Percentiles rank a stretch among this genome's conserved stretches.
Evolutionary conservation across 2,113 vertebrate genomes (phyloP).

Genomic region (Cephalopterus ornatus): DNA sequence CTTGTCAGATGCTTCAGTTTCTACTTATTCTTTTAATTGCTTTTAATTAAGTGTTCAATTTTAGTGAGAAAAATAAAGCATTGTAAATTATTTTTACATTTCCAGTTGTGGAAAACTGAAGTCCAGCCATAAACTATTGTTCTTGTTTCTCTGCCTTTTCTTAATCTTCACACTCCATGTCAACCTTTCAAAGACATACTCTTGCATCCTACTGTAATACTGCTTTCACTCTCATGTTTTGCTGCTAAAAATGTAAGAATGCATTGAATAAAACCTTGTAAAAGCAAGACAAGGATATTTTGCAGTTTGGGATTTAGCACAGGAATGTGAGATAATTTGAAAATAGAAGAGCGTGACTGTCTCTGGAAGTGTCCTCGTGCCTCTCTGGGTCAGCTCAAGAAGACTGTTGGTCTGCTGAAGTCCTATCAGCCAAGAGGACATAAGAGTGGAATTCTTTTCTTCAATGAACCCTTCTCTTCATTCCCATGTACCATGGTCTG

Average conservation of each 20-base stretch:
- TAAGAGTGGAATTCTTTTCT: background rate
- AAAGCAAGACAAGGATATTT: background rate
- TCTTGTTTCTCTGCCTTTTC: background rate
- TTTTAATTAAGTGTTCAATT: background rate
- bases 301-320: background rate
- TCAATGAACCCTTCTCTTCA: background rate
- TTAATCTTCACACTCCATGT: background rate
- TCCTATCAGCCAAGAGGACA: rapidly evolving
- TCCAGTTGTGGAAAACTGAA: background rate
- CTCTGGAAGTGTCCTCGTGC: background rate
- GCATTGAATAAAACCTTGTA: background rate
- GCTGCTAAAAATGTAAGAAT: background rate
- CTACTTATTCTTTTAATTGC: background rate
- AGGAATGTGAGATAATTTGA: background rate
- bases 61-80: background rate
- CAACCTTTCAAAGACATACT: background rate
- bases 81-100: background rate
- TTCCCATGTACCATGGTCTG: background rate
- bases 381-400: background rate
- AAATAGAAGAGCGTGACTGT: background rate
- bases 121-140: background rate
- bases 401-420: background rate
- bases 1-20: background rate
- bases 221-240: background rate
- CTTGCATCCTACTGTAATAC: background rate